A percentile compares a stretch with the other conserved stretches of the same genome.
Evolutionary conservation across 2,113 vertebrate species (phyloP).

Genomic region (Zosterops lateralis): DNA sequence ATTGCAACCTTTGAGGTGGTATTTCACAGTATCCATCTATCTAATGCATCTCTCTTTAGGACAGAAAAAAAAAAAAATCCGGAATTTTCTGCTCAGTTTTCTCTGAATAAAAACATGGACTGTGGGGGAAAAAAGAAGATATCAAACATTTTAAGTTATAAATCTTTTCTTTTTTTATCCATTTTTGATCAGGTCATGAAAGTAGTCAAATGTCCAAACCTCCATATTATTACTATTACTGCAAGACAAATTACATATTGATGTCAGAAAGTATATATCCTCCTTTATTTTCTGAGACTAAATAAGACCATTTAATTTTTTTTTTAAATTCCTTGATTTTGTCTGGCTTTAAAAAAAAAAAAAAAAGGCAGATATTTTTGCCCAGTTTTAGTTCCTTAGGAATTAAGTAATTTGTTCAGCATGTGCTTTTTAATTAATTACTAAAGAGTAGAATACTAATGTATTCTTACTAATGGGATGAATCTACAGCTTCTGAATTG

Average conservation of each 20-base stretch:
- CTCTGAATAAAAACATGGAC: not conserved
- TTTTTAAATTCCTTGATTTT: not conserved
- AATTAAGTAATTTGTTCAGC: not conserved
- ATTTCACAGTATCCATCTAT: not conserved
- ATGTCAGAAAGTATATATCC: not conserved
- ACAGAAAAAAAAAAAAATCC: not conserved
- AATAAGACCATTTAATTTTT: not conserved
- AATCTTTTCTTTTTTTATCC: not conserved
- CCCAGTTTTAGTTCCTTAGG: not conserved
- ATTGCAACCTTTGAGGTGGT: not conserved
- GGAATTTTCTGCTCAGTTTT: not conserved
- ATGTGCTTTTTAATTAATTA: conserved; percentile 16
- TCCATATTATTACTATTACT: not conserved
- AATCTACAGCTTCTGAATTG: not conserved
- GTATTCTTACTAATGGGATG: not conserved
- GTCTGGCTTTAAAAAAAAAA: not conserved
- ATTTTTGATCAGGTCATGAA: not conserved
- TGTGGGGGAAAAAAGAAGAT: not conserved
- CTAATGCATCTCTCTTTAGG: not conserved
- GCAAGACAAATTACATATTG: not conserved
- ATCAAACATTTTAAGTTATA: not conserved
- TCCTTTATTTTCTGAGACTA: not conserved
- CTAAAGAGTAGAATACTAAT: not conserved
- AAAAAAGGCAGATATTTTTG: not conserved
- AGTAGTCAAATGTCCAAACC: not conserved